Evolutionary conservation across 2,888 invertebrate genomes (phyloP).

Genomic region (Caenorhabditis auriculariae): DNA sequence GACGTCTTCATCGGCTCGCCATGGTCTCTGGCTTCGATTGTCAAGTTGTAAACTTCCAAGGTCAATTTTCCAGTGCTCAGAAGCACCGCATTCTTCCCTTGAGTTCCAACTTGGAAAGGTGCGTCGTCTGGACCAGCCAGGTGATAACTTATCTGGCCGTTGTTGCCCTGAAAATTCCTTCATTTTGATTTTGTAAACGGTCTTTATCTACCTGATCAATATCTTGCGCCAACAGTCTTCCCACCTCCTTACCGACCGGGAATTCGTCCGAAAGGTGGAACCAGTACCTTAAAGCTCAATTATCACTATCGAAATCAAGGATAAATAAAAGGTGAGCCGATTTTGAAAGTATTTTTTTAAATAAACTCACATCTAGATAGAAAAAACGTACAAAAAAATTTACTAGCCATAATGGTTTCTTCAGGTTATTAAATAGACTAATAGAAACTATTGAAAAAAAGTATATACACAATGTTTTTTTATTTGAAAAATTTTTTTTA

Average conservation of each 20-base stretch:
- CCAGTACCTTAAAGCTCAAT: conserved; percentile 27
- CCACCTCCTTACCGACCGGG: conserved; percentile 37
- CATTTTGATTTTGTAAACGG: conserved; percentile 2
- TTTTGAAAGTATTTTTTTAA: too few species aligned
- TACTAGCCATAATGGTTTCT: too few species aligned
- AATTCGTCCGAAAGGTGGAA: conserved; percentile 41
- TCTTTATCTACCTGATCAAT: conserved; percentile 40
- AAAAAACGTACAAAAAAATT: too few species aligned
- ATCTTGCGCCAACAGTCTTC: conserved; percentile 48
- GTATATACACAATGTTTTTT: too few species aligned
- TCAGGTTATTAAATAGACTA: background rate
- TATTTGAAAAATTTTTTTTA: too few species aligned
- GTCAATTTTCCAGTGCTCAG: conserved; percentile 20
- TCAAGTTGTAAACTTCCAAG: conserved; percentile 19
- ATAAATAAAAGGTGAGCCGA: too few species aligned
- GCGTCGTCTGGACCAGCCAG: conserved; percentile 21
- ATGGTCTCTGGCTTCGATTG: conserved; percentile 39
- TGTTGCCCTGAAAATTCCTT: conserved; percentile 33
- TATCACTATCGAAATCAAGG: background rate
- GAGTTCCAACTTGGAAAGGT: conserved; percentile 32
- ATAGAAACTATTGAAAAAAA: too few species aligned
- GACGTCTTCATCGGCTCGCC: conserved; percentile 24
- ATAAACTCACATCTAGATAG: too few species aligned
- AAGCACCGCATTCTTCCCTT: conserved; percentile 20
- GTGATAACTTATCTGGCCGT: conserved; percentile 49